phyloP scores from a whole-genome alignment of 2,888 invertebrate species.

The Hirtodrosophila histrioides region DNA sequence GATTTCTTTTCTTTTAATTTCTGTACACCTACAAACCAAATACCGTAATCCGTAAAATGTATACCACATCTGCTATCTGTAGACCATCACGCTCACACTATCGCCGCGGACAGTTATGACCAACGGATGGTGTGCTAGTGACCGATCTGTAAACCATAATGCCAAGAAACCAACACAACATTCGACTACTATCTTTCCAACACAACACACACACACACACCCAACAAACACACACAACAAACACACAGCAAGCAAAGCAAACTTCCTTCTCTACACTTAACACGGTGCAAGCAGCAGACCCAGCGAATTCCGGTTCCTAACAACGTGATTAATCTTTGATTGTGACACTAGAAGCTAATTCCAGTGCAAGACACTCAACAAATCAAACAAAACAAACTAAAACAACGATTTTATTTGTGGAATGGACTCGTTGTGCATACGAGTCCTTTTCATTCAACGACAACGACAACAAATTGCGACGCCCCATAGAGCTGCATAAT shows the following conservation, averaged over 20 bases:
- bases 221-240: too few relatives aligned
- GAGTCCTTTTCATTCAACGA: conserved; percentile 52
- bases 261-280: conserved; percentile 29
- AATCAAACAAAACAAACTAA: conserved; percentile 14
- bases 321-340: conserved; percentile 62
- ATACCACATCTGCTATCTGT: conserved; percentile 44
- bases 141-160: conserved; percentile 81
- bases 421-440: conserved; percentile 38
- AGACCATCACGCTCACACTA: conserved; percentile 84
- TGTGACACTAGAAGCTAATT: conserved; percentile 58
- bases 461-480: conserved; percentile 52
- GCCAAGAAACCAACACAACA: conserved; percentile 33
- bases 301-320: conserved; percentile 45
- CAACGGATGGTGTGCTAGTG: conserved; percentile 82
- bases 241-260: conserved; percentile 28
- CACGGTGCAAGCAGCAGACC: conserved; percentile 58
- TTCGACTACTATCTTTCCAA: conserved; percentile 55
- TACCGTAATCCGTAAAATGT: conserved; percentile 21
- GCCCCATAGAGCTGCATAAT: conserved; percentile 25
- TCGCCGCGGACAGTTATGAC: conserved; percentile 84
- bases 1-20: conserved; percentile 75
- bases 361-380: conserved; percentile 50
- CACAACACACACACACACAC: conserved; percentile 14
- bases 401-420: conserved; percentile 49
- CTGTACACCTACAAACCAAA: conserved; percentile 55